Percentiles rank a stretch among this genome's conserved stretches.
phyloP scores from a whole-genome alignment of 1,140 invertebrate genomes.

The Drosophila leontia region DNA sequence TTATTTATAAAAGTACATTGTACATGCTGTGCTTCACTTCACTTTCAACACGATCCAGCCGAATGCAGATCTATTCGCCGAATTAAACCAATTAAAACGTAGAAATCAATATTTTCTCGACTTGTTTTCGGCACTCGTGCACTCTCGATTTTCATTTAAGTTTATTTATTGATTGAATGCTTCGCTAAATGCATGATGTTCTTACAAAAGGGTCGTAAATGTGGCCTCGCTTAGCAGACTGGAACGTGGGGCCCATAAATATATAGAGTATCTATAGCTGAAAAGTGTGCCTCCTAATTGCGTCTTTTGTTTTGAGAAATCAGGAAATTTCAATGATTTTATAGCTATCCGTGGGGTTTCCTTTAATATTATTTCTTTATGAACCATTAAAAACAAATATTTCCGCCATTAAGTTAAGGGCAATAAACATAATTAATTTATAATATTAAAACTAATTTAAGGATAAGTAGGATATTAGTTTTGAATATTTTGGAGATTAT shows the following conservation, averaged over 20 bases:
- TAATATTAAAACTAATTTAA: background rate
- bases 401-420: too few relatives aligned
- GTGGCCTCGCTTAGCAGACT: slow-evolving; percentile 26
- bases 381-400: too few relatives aligned
- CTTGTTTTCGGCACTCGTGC: slow-evolving; percentile 29
- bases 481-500: background rate
- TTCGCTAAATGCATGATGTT: slow-evolving; percentile 19
- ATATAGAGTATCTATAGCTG: slow-evolving; percentile 12
- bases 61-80: slow-evolving; percentile 38
- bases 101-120: slow-evolving; percentile 22
- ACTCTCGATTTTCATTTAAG: slow-evolving; percentile 20
- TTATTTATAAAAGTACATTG: slow-evolving; percentile 40
- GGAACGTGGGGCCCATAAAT: slow-evolving; percentile 18
- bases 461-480: background rate
- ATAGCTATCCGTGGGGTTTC: background rate
- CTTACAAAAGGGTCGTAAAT: slow-evolving; percentile 28
- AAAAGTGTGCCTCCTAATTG: slow-evolving; percentile 37
- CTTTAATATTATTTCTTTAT: background rate
- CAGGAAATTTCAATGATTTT: background rate
- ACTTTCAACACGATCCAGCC: slow-evolving; percentile 45
- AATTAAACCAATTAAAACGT: slow-evolving; percentile 43
- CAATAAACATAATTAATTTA: too few relatives aligned
- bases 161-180: slow-evolving; percentile 34
- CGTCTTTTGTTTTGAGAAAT: slow-evolving; percentile 27
- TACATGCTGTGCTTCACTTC: slow-evolving; percentile 51